Percentiles rank a stretch among this genome's conserved stretches.
Conservation (phyloP, 2,113 vertebrate genomes). For the Zosterops lateralis region DNA sequence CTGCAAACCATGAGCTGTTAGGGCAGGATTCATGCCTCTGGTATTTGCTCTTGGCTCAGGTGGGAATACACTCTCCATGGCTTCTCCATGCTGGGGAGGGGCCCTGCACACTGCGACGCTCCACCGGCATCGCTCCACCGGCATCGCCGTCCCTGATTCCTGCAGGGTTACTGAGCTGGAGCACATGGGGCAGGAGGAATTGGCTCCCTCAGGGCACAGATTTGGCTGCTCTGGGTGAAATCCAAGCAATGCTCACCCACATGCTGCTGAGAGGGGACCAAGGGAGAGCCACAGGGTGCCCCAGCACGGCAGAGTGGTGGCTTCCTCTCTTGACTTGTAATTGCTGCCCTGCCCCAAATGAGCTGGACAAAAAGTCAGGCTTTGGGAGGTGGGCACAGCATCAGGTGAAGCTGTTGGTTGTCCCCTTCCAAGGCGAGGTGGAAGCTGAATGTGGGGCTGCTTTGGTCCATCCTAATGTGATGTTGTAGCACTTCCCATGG, state of each 20-base stretch:
- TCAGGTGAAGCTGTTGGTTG: neutral
- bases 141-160: neutral
- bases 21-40: slow-evolving; percentile 53
- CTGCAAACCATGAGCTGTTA: slow-evolving; percentile 40
- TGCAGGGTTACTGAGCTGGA: neutral
- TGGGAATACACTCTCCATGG: accelerated
- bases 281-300: neutral
- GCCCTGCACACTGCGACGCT: neutral
- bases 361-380: accelerated
- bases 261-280: neutral
- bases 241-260: neutral
- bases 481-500: neutral
- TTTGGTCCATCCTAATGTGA: neutral
- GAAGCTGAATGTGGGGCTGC: neutral
- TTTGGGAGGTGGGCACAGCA: neutral
- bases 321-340: neutral
- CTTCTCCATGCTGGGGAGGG: neutral
- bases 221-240: neutral
- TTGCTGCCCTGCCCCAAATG: neutral
- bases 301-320: accelerated
- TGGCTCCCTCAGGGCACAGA: neutral
- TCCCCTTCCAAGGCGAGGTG: accelerated
- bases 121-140: accelerated
- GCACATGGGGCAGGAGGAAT: accelerated
- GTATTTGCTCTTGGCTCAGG: slow-evolving; percentile 28